Conservation (phyloP, 2,888 invertebrate species). For the Drosophila ezoana region DNA sequence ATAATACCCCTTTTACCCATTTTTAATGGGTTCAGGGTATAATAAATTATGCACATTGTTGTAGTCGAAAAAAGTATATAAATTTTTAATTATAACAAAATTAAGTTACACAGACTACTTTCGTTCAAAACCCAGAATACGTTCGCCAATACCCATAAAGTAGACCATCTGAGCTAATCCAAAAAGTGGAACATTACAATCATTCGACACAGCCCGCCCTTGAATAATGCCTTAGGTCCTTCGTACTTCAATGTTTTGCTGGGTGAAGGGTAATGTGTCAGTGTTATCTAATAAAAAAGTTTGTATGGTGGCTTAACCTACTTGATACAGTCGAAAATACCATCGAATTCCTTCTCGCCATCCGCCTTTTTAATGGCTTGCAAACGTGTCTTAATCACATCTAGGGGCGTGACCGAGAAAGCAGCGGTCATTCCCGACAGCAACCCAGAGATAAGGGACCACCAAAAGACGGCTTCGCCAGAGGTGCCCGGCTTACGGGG, state of each 20-base stretch:
- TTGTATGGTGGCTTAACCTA: constrained; percentile 85
- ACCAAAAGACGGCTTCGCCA: constrained; percentile 93
- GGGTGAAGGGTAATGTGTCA: not conserved
- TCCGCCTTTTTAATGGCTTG: constrained; percentile 95
- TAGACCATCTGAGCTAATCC: constrained; percentile 99
- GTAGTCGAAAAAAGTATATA: too few species aligned
- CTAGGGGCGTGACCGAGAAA: constrained; percentile 95
- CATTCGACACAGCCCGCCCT: constrained; percentile 97
- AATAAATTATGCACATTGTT: too few species aligned
- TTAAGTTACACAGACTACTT: not conserved
- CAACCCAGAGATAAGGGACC: constrained; percentile 96
- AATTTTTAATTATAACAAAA: not conserved
- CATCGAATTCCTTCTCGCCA: constrained; percentile 92
- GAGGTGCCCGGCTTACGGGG: constrained; percentile 88
- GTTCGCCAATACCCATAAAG: constrained; percentile 96
- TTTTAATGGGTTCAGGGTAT: too few species aligned
- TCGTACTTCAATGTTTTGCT: constrained; percentile 93
- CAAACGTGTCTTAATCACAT: too few species aligned
- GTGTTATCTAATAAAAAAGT: not conserved
- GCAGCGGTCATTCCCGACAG: constrained; percentile 94
- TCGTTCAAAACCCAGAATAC: constrained; percentile 33
- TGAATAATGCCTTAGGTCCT: constrained; percentile 97
- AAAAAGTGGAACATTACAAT: constrained; percentile 99
- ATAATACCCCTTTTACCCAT: too few species aligned
- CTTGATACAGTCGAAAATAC: constrained; percentile 94